Percentiles rank a stretch among this genome's conserved stretches.
Evolutionary conservation across 2,797 vertebrate species (phyloP).

Genomic region (Rhadinocentrus ornatus): DNA sequence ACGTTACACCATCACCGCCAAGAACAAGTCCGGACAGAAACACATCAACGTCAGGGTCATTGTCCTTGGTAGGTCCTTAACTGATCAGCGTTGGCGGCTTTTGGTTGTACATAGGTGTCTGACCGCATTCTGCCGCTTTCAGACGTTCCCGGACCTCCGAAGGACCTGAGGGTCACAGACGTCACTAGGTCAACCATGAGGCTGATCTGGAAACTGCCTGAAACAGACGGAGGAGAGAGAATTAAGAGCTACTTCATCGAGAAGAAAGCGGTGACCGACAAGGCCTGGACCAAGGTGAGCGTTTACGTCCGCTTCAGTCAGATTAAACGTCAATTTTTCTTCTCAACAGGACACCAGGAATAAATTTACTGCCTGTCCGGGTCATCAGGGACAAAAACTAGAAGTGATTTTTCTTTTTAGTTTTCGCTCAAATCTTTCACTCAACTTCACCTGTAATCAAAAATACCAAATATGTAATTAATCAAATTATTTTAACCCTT

Average conservation of each 20-base stretch:
- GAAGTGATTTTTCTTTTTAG: no score
- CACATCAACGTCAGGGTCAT: conserved; percentile 91
- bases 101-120: neutral
- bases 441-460: no score
- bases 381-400: no score
- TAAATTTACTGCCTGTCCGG: no score
- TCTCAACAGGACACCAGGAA: no score
- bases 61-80: conserved; percentile 88
- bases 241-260: conserved; percentile 98
- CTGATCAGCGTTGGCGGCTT: neutral
- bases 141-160: conserved; percentile 89
- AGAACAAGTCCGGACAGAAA: conserved; percentile 98
- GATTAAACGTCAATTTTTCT: no score
- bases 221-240: conserved; percentile 96
- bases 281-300: conserved; percentile 91
- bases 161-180: conserved; percentile 95
- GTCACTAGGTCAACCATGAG: conserved; percentile 92
- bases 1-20: conserved; percentile 95
- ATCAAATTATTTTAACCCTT: no score
- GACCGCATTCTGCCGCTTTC: neutral
- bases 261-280: conserved; percentile 92
- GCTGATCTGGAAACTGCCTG: conserved; percentile 97
- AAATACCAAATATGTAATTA: no score
- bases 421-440: no score
- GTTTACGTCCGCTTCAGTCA: neutral